phyloP scores from a whole-genome alignment of 1,140 invertebrate species.

The Acarapis woodi region DNA sequence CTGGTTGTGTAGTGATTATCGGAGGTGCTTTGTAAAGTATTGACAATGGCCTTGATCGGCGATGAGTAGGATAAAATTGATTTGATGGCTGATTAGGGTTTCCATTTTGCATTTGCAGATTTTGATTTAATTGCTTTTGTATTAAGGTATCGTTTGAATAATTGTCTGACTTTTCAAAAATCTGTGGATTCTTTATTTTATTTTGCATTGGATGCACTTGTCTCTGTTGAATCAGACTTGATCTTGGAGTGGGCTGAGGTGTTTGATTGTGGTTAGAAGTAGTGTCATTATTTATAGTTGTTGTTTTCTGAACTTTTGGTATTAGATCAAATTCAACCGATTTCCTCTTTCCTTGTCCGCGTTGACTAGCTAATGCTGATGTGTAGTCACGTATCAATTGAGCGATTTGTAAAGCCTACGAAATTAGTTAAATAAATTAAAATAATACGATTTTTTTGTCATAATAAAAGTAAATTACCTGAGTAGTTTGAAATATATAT shows the following conservation, averaged over 20 bases:
- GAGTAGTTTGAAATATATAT: slow-evolving; percentile 53
- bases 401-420: slow-evolving; percentile 73
- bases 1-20: slow-evolving; percentile 2
- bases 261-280: too few species aligned
- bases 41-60: slow-evolving; percentile 10
- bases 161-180: too few species aligned
- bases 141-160: slow-evolving; percentile 3
- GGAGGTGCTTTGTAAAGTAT: slow-evolving; percentile 13
- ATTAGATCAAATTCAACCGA: slow-evolving; percentile 11
- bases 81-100: slow-evolving; percentile 1
- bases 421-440: slow-evolving; percentile 6
- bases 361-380: slow-evolving; percentile 11
- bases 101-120: not conserved
- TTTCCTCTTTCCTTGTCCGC: slow-evolving; percentile 7
- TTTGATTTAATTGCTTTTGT: slow-evolving; percentile 1
- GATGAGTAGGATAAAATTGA: slow-evolving; percentile 5
- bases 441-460: not conserved
- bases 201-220: too few species aligned
- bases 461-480: slow-evolving; percentile 24
- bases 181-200: too few species aligned
- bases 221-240: not conserved
- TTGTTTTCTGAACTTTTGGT: slow-evolving; percentile 1
- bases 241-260: slow-evolving; percentile 6
- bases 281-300: not conserved
- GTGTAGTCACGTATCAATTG: slow-evolving; percentile 65